Evolutionary conservation across 1,140 invertebrate genomes (phyloP), one percentile per base, ranked within the genome.

Genomic region (Eueides isabella): DNA sequence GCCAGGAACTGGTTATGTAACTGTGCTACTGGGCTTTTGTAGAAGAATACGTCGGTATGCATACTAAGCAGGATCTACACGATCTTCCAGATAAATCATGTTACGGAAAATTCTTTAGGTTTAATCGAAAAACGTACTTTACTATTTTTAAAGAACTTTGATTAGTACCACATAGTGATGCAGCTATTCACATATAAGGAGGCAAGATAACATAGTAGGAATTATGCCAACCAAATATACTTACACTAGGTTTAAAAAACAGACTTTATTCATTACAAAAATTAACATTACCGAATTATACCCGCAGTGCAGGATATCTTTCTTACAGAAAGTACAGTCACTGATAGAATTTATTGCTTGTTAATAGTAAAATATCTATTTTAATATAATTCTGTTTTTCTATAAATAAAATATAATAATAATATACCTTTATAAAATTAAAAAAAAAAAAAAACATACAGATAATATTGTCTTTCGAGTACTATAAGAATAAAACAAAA

Each of bases 1-100:
- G 72, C 72, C 72, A 74, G 72, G 72, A 74, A 67, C 33, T 28
- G 19, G 64, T 76, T 76, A 76, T 61, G 70, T 72, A 76, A 68
- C 68, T 70, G 61, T 55, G 33, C 68, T 63, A 70, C 30, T 70
- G 55, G n/a, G 35, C 33, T 69, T 30, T 61, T 69, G 48, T 69
- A 31, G 31, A 61, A 33, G 11, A 23, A 30, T 14, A n/a, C 16
- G 55, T 61, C 35, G 67, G 14, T 61, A 38, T 69, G 67, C 33
- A 69, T 69, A 69, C 67, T 55, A 67, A 66, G 16, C 33, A 63
- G 26, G 12, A 55, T 55, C 19, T n/a, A 55, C 48, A 26, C 19
- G 19, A 55, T 55, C 23, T 55, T 26, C 2, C 2, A 55, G 48
- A 55, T 26, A 55, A 23, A 55, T 26, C 23, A 26, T 55, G 0